Evolutionary conservation across 2,797 vertebrate species (phyloP).

Genomic region (Anguilla marmorata): DNA sequence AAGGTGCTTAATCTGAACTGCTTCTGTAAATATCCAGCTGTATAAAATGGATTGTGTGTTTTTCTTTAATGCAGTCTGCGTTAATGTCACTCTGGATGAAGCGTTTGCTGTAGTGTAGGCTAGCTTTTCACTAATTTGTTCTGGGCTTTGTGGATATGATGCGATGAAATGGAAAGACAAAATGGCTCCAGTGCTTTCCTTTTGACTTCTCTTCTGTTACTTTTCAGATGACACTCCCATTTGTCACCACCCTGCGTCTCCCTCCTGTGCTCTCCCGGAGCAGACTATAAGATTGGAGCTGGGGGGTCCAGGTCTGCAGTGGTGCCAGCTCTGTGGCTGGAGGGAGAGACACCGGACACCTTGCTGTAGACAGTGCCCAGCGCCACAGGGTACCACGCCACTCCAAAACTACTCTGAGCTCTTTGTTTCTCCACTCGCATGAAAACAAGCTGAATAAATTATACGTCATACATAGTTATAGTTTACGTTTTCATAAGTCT

Average conservation of each 20-base stretch:
- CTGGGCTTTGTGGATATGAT: not conserved
- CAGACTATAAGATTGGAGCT: not conserved
- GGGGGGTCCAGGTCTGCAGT: not conserved
- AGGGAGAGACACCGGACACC: not conserved
- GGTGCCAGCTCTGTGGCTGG: slow-evolving; percentile 31
- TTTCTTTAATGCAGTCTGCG: not conserved
- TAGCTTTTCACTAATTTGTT: too few relatives aligned
- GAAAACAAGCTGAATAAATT: not conserved
- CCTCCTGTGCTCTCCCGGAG: not conserved
- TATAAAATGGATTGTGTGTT: not conserved
- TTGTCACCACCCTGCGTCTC: not conserved
- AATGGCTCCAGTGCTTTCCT: not conserved
- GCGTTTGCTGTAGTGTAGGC: too few relatives aligned
- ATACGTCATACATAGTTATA: not conserved
- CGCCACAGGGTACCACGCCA: not conserved
- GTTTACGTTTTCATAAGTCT: not conserved
- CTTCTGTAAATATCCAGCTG: not conserved
- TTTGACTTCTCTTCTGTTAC: not conserved
- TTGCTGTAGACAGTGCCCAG: slow-evolving; percentile 23
- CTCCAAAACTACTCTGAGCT: not conserved
- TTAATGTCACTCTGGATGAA: too few relatives aligned
- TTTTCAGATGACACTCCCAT: not conserved
- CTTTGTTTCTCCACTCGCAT: not conserved
- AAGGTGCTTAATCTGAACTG: not conserved
- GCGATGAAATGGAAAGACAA: not conserved